phyloP scores from a whole-genome alignment of 2,888 invertebrate species.

The Lasioglossum villosulum region DNA sequence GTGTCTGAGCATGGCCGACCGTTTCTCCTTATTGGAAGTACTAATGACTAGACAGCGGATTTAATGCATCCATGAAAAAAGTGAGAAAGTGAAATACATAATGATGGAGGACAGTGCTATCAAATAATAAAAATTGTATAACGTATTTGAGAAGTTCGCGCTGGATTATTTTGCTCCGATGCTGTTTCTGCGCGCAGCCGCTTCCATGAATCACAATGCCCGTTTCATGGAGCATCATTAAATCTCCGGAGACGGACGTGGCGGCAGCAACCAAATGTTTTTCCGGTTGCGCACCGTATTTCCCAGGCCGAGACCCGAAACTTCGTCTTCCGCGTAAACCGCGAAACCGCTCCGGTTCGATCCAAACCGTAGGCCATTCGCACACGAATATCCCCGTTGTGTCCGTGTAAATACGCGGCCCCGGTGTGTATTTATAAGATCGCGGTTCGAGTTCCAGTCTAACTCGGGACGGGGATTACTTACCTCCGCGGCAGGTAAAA shows the following conservation, averaged over 20 bases:
- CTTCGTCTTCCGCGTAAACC: conserved; percentile 59
- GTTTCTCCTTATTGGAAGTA: conserved; percentile 1
- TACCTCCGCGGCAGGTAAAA: conserved; percentile 22
- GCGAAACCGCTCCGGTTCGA: conserved; percentile 61
- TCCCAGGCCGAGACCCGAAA: conserved; percentile 42
- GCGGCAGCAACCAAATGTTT: conserved; percentile 49
- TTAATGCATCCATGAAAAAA: background rate
- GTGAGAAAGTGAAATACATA: background rate
- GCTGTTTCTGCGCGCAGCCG: background rate
- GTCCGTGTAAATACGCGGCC: background rate
- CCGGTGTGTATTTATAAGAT: conserved; percentile 26
- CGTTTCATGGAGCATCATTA: conserved; percentile 29
- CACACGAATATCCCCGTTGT: background rate
- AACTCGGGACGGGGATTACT: background rate
- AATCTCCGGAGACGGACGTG: conserved; percentile 17
- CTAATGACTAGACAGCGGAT: background rate
- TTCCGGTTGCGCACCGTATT: conserved; percentile 45
- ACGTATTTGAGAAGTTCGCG: background rate
- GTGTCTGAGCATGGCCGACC: background rate
- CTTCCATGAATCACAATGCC: background rate
- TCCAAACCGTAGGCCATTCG: conserved; percentile 31
- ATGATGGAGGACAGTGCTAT: background rate
- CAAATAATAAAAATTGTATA: too few relatives aligned
- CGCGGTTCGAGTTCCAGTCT: background rate
- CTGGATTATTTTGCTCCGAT: background rate